phyloP scores from a whole-genome alignment of 2,797 vertebrate genomes.

The Emys orbicularis region DNA sequence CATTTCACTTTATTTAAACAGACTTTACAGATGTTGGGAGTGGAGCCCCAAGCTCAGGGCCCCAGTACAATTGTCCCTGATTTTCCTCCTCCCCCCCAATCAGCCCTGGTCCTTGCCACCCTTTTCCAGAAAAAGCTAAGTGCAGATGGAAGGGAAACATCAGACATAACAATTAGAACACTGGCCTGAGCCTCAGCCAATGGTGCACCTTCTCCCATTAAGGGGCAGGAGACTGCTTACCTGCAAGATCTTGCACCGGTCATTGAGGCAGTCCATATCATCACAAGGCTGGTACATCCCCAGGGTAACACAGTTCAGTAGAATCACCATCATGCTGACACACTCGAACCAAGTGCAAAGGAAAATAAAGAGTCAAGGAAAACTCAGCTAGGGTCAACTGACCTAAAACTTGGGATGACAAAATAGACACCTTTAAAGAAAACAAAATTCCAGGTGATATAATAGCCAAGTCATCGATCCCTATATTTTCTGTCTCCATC shows the following conservation, averaged over 20 bases:
- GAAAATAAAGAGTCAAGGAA: slow-evolving; percentile 76
- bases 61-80: not conserved
- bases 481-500: not conserved
- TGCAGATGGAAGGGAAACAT: not conserved
- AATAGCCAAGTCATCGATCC: not conserved
- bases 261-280: slow-evolving; percentile 97
- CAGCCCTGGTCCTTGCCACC: not conserved
- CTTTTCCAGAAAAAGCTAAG: not conserved
- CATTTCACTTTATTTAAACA: not conserved
- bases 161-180: not conserved
- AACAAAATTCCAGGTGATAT: not conserved
- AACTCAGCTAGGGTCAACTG: not conserved
- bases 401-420: not conserved
- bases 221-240: slow-evolving; percentile 77
- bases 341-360: slow-evolving; percentile 94
- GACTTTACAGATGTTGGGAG: not conserved
- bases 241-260: slow-evolving; percentile 98
- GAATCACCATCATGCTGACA: slow-evolving; percentile 98
- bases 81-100: not conserved
- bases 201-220: not conserved
- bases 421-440: not conserved
- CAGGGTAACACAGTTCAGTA: slow-evolving; percentile 97
- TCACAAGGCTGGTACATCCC: slow-evolving; percentile 99
- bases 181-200: not conserved
- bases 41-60: not conserved